Evolutionary conservation across 2,888 invertebrate species (phyloP).

Genomic region (Volucella inanis): DNA sequence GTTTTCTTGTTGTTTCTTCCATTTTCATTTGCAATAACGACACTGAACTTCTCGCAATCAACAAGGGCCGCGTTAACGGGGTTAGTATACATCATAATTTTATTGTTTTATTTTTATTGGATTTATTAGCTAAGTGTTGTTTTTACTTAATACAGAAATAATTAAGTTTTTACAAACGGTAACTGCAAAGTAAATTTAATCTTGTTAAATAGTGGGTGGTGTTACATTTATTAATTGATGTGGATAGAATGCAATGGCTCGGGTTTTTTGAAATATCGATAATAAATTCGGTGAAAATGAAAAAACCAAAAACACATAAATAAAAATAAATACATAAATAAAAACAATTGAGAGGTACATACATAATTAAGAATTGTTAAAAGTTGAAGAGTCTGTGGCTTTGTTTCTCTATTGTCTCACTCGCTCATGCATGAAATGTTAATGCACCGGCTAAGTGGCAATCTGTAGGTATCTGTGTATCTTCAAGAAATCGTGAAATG

Average conservation of each 20-base stretch:
- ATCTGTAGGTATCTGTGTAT: neutral
- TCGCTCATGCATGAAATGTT: conserved; percentile 21
- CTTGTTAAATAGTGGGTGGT: too few species aligned
- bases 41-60: conserved; percentile 62
- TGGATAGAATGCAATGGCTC: too few species aligned
- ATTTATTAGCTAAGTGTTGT: neutral
- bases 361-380: conserved; percentile 10
- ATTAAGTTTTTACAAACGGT: neutral
- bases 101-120: conserved; percentile 16
- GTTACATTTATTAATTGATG: too few species aligned
- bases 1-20: conserved; percentile 59
- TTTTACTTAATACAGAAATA: neutral
- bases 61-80: conserved; percentile 74
- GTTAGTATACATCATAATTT: conserved; percentile 53
- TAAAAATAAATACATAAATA: neutral
- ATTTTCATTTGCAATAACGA: conserved; percentile 70
- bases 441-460: neutral
- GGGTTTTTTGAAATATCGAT: too few species aligned
- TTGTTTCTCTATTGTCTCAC: conserved; percentile 25
- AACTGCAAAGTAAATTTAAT: too few species aligned
- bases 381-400: conserved; percentile 13
- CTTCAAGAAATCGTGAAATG: conserved; percentile 43
- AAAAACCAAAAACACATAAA: too few species aligned
- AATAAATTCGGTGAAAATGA: too few species aligned
- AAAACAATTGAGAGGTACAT: neutral